A percentile compares a stretch with the other conserved stretches of the same genome.
phyloP scores from a whole-genome alignment of 1,140 invertebrate species.

The Hypothenemus hampei region DNA sequence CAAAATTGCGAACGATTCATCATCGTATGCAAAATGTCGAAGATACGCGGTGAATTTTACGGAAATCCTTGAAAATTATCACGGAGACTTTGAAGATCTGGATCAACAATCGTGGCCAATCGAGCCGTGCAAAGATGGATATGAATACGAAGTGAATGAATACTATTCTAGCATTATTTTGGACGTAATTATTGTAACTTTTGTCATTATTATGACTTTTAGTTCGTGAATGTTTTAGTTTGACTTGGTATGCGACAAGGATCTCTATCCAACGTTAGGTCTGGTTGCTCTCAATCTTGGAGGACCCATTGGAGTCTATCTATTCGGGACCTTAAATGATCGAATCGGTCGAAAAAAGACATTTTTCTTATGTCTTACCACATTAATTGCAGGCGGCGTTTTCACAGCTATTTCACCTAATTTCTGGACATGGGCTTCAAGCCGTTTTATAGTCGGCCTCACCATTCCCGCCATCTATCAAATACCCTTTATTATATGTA shows the following conservation, averaged over 20 bases:
- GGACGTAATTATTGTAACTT: constrained; percentile 56
- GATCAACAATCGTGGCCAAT: constrained; percentile 56
- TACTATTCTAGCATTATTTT: constrained; percentile 73
- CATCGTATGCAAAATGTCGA: constrained; percentile 57
- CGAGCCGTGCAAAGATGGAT: constrained; percentile 68
- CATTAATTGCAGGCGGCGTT: constrained; percentile 70
- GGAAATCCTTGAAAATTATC: constrained; percentile 45
- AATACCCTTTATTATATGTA: constrained; percentile 91
- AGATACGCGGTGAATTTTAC: constrained; percentile 70
- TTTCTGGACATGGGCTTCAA: constrained; percentile 77
- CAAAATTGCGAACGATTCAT: constrained; percentile 46
- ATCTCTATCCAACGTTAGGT: constrained; percentile 80
- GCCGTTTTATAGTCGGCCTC: constrained; percentile 73
- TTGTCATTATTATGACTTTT: constrained; percentile 1
- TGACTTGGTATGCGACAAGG: constrained; percentile 76
- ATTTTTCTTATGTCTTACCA: constrained; percentile 76
- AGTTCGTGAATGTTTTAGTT: constrained; percentile 56
- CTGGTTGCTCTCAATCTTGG: constrained; percentile 77
- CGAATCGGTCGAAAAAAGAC: constrained; percentile 74
- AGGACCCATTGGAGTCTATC: constrained; percentile 79
- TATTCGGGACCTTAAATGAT: constrained; percentile 80
- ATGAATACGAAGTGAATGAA: constrained; percentile 69
- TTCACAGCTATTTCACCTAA: constrained; percentile 67
- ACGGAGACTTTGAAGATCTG: constrained; percentile 8
- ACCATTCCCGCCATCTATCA: constrained; percentile 92